Percentiles rank a stretch among this genome's conserved stretches.
Evolutionary conservation across 1,140 invertebrate genomes (phyloP).

Genomic region (Marisa cornuarietis): DNA sequence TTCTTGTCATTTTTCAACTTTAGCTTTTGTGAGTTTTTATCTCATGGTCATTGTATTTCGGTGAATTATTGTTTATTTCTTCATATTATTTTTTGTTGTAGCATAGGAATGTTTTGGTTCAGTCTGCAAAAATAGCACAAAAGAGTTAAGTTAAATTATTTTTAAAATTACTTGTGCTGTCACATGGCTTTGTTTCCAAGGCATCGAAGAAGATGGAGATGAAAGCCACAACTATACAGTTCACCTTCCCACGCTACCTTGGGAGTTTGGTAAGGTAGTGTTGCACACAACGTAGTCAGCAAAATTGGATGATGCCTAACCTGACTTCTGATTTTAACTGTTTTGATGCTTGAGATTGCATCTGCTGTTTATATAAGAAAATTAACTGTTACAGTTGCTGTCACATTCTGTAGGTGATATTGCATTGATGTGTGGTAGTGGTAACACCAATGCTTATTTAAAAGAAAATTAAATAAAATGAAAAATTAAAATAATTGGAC

Average conservation of each 20-base stretch:
- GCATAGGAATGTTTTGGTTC: neutral
- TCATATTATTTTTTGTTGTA: neutral
- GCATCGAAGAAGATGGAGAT: slow-evolving; percentile 9
- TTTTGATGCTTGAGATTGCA: no score
- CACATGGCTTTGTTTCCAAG: slow-evolving; percentile 24
- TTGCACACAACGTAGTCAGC: no score
- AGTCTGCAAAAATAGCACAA: neutral
- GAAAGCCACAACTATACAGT: slow-evolving; percentile 16
- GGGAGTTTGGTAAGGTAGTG: slow-evolving; percentile 18
- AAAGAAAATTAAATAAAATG: no score
- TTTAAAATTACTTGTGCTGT: slow-evolving; percentile 7
- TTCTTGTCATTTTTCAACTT: no score
- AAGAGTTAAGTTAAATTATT: neutral
- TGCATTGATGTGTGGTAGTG: no score
- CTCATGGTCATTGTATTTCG: neutral
- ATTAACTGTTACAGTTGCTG: no score
- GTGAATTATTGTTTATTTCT: neutral
- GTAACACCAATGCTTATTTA: no score
- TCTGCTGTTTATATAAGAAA: no score
- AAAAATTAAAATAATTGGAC: no score
- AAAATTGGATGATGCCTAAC: no score
- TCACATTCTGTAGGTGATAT: no score
- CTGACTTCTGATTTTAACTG: no score
- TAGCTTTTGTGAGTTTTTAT: neutral
- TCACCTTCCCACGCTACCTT: slow-evolving; percentile 19